These are phyloP conservation scores for Drosophila meridionalis DNA, from an alignment of 2,888 invertebrate genomes.

Conservation along the genomic window DNA sequence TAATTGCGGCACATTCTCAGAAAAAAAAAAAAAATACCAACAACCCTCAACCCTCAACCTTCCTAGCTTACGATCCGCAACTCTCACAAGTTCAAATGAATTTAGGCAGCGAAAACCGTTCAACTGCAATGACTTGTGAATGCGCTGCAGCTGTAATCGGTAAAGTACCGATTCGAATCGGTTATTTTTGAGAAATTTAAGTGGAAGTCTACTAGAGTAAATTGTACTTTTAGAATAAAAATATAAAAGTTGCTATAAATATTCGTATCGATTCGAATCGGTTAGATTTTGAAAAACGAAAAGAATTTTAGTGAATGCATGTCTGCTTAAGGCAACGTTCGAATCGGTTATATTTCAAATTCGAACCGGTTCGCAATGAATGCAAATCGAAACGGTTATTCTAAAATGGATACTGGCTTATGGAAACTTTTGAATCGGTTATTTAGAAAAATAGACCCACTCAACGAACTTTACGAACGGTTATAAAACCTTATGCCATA, in stretches of 20 bases:
- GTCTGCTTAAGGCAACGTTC: not conserved
- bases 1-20: constrained; percentile 34
- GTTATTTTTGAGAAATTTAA: not conserved
- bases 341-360: not conserved
- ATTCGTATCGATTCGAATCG: not conserved
- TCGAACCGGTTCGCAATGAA: not conserved
- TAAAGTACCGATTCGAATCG: not conserved
- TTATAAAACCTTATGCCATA: not conserved
- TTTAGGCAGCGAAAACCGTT: constrained; percentile 13
- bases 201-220: not conserved
- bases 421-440: not conserved
- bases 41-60: constrained; percentile 23
- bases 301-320: too few species aligned
- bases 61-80: constrained; percentile 2
- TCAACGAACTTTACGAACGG: not conserved
- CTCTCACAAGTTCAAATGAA: constrained; percentile 41
- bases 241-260: too few species aligned
- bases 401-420: too few species aligned
- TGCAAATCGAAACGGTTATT: not conserved
- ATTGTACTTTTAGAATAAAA: too few species aligned
- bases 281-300: too few species aligned
- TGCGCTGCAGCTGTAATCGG: constrained; percentile 20
- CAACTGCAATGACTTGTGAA: constrained; percentile 21
- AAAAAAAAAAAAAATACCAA: not conserved
- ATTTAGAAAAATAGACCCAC: not conserved